Evolutionary conservation across 2,888 invertebrate species (phyloP), one percentile per base, ranked within the genome.

Genomic region (Acanthosepion lycidas): DNA sequence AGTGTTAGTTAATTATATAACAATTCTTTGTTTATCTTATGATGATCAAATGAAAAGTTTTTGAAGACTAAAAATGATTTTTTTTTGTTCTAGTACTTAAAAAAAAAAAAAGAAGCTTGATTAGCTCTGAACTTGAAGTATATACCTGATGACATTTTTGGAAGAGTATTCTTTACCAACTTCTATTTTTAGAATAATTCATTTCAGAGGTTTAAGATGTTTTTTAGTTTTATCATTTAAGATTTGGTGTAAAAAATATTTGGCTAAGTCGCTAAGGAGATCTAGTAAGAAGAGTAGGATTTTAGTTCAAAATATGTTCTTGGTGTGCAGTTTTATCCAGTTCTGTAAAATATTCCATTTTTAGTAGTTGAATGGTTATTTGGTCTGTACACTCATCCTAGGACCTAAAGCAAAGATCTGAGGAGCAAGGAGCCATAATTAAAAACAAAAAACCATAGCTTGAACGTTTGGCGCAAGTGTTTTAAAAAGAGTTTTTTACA

Each of bases 161-260:
- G 78, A 78, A 78, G 78, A 78, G 18, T 78, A 9, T n/a, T 78
- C 78, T 78, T 78, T n/a, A 15, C 78, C n/a, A n/a, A 78, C 12
- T 78, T 78, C 78, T 78, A 78, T 78, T 78, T 78, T 78, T 78
- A 78, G 78, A 78, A 78, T 33, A 78, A n/a, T 78, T 8, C 33
- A 33, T 78, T 78, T 78, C 78, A n/a, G 78, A 78, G 78, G 33
- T 78, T 78, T n/a, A 78, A n/a, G n/a, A n/a, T 78, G 78, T 78
- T 78, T 23, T 23, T 59, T 26, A 20, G 23, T 15, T 78, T 78
- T n/a, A n/a, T 12, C n/a, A 59, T 59, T 42, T 59, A 23, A 78
- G 33, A 78, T 78, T 78, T 78, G 15, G 33, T 78, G 12, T 23
- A 6, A 20, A 59, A 59, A 59, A 59, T 59, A 59, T 20, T 78